phyloP scores from a whole-genome alignment of 2,113 vertebrate species.

The Pygathrix nemaeus region DNA sequence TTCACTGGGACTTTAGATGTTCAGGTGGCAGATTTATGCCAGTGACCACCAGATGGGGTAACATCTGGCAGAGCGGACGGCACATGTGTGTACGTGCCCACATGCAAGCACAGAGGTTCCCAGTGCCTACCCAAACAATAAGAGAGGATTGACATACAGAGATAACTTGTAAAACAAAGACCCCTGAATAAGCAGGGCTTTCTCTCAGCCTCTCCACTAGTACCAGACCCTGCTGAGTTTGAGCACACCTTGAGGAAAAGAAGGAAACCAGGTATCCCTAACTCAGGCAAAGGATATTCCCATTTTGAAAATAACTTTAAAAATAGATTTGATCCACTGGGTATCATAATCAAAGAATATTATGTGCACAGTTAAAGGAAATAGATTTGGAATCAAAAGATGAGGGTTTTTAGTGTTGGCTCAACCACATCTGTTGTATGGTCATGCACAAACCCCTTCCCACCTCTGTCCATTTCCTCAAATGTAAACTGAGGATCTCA shows the following conservation, averaged over 20 bases:
- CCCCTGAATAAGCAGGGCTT: not conserved
- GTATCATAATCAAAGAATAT: not conserved
- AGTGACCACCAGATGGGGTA: slow-evolving; percentile 72
- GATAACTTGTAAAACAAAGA: slow-evolving; percentile 38
- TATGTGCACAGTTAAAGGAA: not conserved
- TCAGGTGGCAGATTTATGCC: slow-evolving; percentile 53
- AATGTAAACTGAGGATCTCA: not conserved
- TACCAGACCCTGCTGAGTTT: not conserved
- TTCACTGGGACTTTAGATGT: not conserved
- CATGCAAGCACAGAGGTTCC: not conserved
- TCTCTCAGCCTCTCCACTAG: not conserved
- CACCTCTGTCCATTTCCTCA: not conserved
- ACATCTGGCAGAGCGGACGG: not conserved
- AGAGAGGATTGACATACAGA: not conserved
- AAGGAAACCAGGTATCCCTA: not conserved
- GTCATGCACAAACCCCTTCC: not conserved
- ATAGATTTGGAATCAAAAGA: not conserved
- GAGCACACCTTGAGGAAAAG: not conserved
- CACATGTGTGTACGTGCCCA: not conserved
- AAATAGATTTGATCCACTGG: not conserved
- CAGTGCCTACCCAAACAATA: not conserved
- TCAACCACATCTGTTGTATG: too few species aligned
- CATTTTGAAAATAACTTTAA: not conserved
- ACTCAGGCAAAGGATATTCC: not conserved
- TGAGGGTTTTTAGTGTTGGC: not conserved